Percentiles rank a stretch among this genome's conserved stretches.
Conservation (phyloP, 2,113 vertebrate species). For the Ciconia boyciana region DNA sequence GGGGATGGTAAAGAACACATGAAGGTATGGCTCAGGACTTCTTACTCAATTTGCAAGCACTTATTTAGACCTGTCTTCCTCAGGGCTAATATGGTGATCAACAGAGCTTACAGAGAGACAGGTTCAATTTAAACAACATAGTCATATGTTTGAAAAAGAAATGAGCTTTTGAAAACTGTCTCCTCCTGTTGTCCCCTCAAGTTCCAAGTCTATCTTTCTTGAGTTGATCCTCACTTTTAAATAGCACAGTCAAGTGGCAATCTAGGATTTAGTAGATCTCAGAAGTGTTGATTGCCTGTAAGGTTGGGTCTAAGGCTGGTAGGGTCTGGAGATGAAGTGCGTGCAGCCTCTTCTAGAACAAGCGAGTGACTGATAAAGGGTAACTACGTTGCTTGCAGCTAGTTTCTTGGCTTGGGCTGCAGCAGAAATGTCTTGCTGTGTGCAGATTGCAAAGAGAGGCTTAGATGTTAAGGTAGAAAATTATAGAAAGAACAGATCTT, state of each 20-base stretch:
- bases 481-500: background rate
- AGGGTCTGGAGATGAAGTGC: background rate
- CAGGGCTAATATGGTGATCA: constrained; percentile 3
- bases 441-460: background rate
- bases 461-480: background rate
- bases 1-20: background rate
- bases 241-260: background rate
- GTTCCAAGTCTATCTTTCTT: background rate
- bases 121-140: background rate
- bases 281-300: background rate
- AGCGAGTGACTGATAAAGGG: background rate
- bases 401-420: background rate
- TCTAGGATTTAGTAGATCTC: background rate
- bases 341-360: background rate
- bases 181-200: background rate
- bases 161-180: background rate
- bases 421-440: background rate
- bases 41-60: constrained; percentile 33
- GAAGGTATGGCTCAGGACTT: background rate
- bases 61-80: background rate
- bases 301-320: background rate
- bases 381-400: background rate
- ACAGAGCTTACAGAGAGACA: background rate
- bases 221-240: background rate
- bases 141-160: background rate